phyloP scores from a whole-genome alignment of 2,797 vertebrate genomes.

The Furcifer pardalis region DNA sequence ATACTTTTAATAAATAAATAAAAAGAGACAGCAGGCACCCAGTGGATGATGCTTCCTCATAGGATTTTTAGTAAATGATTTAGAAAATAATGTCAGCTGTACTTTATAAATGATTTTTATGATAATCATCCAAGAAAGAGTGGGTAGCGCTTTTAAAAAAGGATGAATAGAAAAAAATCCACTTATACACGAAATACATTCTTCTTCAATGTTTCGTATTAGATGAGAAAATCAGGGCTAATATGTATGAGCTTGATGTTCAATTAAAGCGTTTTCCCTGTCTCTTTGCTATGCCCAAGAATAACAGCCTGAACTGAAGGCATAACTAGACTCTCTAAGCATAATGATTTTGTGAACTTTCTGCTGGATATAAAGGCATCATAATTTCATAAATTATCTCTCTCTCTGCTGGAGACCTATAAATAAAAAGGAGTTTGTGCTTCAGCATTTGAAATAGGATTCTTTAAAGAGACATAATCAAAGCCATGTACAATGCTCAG shows the following conservation, averaged over 20 bases:
- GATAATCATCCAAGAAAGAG: conserved; percentile 13
- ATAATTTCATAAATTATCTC: conserved; percentile 20
- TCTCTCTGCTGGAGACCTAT: not conserved
- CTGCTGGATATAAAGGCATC: conserved; percentile 23
- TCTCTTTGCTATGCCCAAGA: conserved; percentile 35
- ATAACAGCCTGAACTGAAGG: conserved; percentile 29
- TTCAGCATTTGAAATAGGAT: not conserved
- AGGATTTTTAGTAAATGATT: not conserved
- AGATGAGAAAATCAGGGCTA: conserved; percentile 40
- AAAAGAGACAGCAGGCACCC: conserved; percentile 29
- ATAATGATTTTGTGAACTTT: conserved; percentile 29
- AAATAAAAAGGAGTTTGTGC: conserved; percentile 13
- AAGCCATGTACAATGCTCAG: not conserved
- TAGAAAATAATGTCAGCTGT: conserved; percentile 12
- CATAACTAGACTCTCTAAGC: conserved; percentile 44
- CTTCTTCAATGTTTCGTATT: conserved; percentile 37
- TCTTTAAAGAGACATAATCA: conserved; percentile 39
- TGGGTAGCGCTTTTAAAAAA: not conserved
- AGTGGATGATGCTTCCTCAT: conserved; percentile 12
- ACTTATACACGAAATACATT: conserved; percentile 2
- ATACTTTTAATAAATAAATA: conserved; percentile 43
- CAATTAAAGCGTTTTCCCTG: not conserved
- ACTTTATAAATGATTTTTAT: conserved; percentile 43
- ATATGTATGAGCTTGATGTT: conserved; percentile 25
- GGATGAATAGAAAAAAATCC: conserved; percentile 20